phyloP scores from a whole-genome alignment of 2,888 invertebrate species.

The Drosophila pseudotalamancana region DNA sequence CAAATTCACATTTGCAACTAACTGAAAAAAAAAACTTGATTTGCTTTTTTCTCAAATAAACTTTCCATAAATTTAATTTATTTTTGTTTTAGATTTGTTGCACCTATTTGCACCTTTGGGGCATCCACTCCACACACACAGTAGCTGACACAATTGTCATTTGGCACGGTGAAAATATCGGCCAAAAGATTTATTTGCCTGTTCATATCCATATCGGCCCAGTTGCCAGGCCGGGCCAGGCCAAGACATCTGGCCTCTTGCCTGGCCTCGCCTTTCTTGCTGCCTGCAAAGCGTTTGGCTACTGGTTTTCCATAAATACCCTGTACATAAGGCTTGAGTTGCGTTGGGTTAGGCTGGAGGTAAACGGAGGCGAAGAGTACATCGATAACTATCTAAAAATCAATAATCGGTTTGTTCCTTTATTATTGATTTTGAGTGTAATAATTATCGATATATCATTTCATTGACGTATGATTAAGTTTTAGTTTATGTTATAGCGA shows the following conservation, averaged over 20 bases:
- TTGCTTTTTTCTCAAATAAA: too few relatives aligned
- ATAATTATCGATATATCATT: too few relatives aligned
- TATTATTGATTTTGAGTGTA: too few relatives aligned
- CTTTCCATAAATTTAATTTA: slow-evolving; percentile 80
- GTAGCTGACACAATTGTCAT: slow-evolving; percentile 84
- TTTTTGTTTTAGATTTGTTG: slow-evolving; percentile 48
- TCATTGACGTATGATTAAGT: too few relatives aligned
- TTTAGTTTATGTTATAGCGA: background rate
- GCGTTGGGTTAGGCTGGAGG: too few relatives aligned
- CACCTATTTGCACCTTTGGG: slow-evolving; percentile 31
- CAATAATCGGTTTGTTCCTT: too few relatives aligned
- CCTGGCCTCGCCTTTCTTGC: background rate
- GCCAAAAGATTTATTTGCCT: slow-evolving; percentile 73
- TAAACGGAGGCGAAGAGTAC: too few relatives aligned
- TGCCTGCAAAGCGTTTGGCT: slow-evolving; percentile 54
- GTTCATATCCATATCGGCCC: slow-evolving; percentile 24
- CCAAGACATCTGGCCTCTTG: background rate
- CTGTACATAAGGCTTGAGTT: background rate
- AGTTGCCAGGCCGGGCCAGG: background rate
- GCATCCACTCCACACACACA: slow-evolving; percentile 73
- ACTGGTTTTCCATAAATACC: slow-evolving; percentile 58
- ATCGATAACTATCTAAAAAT: too few relatives aligned
- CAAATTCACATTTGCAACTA: slow-evolving; percentile 81
- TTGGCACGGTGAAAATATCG: slow-evolving; percentile 69
- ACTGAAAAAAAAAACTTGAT: slow-evolving; percentile 2